Evolutionary conservation across 1,140 invertebrate species (phyloP), one percentile per base, ranked within the genome.

Genomic region (Parasteatoda tepidariorum): DNA sequence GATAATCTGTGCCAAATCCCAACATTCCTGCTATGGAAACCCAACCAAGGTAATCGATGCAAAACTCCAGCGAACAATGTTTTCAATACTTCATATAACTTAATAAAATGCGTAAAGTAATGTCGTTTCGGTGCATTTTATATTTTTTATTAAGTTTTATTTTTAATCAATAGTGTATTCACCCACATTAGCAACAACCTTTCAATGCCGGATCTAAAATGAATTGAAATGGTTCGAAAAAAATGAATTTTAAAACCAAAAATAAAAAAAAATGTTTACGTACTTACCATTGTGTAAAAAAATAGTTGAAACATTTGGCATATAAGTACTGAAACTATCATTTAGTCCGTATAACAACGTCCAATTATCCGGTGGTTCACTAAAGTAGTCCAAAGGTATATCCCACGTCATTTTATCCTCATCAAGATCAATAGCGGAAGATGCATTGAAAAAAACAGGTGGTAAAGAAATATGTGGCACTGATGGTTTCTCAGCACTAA

Each of bases 241-340:
- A 3, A 24, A 11, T 13, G 11, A 61, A 22, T 30, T 30, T 24
- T 1, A 24, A 61, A 22, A 24, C n/a, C 22, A 3, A 61, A 24
- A 15, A 24, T 11, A 2, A n/a, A 57, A 59, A 3, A 59, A 2
- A 11, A 3, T 22, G 7, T 4, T 68, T 15, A 2, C 22, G 9
- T 38, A 61, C 55, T 70, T 59, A 82, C 78, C 78, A 61, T 82
- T 82, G 18, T 31, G 33, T 30, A 70, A 71, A 71, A 61, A 70
- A n/a, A 38, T 22, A 26, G 76, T 79, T 0, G 76, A 79, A 1
- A 55, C 34, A 28, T 13, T n/a, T 1, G 66, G 31, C 3, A 24
- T 33, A 9, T 70, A 48, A 18, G 78, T 70, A 11, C 66, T 82
- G 13, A 62, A 15, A 3, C 62, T 33, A 0, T 67, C 62, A 26